Conservation (phyloP, 2,113 vertebrate genomes). For the Rhinolophus sinicus region DNA sequence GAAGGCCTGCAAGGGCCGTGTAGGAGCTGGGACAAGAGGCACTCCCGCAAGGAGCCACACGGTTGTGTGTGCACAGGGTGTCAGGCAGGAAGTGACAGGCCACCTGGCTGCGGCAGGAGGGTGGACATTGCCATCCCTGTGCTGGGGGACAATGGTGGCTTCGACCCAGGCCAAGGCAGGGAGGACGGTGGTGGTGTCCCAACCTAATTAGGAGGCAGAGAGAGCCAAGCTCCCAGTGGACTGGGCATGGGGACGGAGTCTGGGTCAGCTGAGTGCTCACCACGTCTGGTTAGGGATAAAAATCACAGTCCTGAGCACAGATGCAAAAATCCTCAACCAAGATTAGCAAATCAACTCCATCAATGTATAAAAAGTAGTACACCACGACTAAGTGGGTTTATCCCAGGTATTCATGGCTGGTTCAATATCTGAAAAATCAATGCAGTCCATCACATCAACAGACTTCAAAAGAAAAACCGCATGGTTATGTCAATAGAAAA, state of each 20-base stretch:
- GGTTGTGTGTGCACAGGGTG: no score
- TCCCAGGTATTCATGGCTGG: background rate
- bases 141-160: background rate
- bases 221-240: background rate
- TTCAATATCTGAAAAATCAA: background rate
- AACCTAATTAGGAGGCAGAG: background rate
- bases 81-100: background rate
- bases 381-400: background rate
- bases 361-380: background rate
- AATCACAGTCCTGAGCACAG: background rate
- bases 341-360: background rate
- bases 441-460: no score
- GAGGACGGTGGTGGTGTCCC: no score
- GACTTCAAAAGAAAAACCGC: background rate
- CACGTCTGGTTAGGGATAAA: no score
- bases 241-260: no score
- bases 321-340: background rate
- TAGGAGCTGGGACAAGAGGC: background rate
- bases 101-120: background rate
- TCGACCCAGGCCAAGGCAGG: no score
- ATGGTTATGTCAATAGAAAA: background rate
- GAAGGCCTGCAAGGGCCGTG: no score
- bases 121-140: accelerated
- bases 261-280: no score
- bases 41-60: accelerated